Conservation (phyloP, 2,113 vertebrate genomes). For the Dunckerocampus dactyliophorus region DNA sequence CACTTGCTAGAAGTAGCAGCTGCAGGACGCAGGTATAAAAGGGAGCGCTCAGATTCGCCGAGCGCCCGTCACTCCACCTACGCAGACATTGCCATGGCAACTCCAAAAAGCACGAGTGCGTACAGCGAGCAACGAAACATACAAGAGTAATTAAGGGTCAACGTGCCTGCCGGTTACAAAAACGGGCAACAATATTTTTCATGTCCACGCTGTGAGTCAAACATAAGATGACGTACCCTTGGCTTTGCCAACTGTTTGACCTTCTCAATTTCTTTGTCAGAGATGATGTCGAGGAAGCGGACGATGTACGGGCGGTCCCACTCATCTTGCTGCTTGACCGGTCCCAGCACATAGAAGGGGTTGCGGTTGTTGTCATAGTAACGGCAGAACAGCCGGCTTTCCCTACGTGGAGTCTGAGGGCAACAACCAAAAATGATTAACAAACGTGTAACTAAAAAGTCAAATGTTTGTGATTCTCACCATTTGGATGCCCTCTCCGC, state of each 20-base stretch:
- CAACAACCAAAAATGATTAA: background rate
- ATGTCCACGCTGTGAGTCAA: background rate
- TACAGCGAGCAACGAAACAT: too few relatives aligned
- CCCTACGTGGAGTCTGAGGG: slow-evolving; percentile 82
- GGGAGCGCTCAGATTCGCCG: too few relatives aligned
- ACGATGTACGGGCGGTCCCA: slow-evolving; percentile 94
- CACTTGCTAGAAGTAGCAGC: too few relatives aligned
- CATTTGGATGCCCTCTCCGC: slow-evolving; percentile 91
- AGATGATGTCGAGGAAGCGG: slow-evolving; percentile 90
- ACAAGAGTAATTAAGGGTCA: too few relatives aligned
- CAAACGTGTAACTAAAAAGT: background rate
- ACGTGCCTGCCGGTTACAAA: too few relatives aligned
- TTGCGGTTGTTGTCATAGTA: slow-evolving; percentile 82
- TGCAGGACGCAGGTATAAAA: too few relatives aligned
- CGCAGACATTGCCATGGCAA: too few relatives aligned
- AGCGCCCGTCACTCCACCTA: too few relatives aligned
- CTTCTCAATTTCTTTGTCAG: slow-evolving; percentile 83
- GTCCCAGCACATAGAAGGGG: slow-evolving; percentile 80
- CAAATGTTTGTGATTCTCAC: slow-evolving; percentile 65
- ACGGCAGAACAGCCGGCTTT: slow-evolving; percentile 89
- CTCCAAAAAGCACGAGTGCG: too few relatives aligned
- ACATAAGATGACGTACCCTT: slow-evolving; percentile 74
- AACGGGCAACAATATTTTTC: background rate
- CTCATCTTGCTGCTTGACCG: slow-evolving; percentile 90
- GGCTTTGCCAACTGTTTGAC: slow-evolving; percentile 93